phyloP scores from a whole-genome alignment of 2,888 invertebrate species.

The Aplocera efformata region DNA sequence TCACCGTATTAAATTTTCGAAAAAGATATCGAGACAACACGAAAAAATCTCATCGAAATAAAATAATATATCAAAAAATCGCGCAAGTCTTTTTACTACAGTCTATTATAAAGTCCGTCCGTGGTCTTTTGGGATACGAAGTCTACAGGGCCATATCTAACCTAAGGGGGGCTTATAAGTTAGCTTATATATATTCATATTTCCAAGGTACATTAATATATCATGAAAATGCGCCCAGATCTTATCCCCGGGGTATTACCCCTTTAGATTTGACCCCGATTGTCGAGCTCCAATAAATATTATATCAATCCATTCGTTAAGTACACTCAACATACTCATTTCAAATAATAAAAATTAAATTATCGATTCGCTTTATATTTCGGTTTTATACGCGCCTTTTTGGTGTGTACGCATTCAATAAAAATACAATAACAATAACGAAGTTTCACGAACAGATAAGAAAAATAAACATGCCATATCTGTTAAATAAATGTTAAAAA shows the following conservation, averaged over 20 bases:
- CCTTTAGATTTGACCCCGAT: slow-evolving; percentile 18
- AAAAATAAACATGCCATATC: slow-evolving; percentile 11
- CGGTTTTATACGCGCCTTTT: slow-evolving; percentile 19
- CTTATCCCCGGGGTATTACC: neutral
- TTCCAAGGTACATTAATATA: neutral
- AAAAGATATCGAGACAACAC: slow-evolving; percentile 63
- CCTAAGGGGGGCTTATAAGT: slow-evolving; percentile 9
- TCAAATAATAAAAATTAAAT: slow-evolving; percentile 6
- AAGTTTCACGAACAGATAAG: slow-evolving; percentile 2
- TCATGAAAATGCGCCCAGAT: neutral
- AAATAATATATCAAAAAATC: slow-evolving; percentile 73
- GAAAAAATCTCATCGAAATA: slow-evolving; percentile 66
- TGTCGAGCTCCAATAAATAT: slow-evolving; percentile 13
- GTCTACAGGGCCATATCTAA: slow-evolving; percentile 25
- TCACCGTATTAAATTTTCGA: slow-evolving; percentile 48
- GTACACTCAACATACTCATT: slow-evolving; percentile 16
- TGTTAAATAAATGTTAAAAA: neutral
- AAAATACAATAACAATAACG: neutral
- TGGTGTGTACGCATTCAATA: slow-evolving; percentile 27
- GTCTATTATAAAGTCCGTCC: slow-evolving; percentile 66
- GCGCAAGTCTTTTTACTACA: slow-evolving; percentile 76
- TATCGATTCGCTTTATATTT: slow-evolving; percentile 11
- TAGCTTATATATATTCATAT: slow-evolving; percentile 4
- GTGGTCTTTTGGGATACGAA: slow-evolving; percentile 72
- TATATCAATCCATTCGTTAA: slow-evolving; percentile 15